Evolutionary conservation across 2,888 invertebrate species (phyloP), one percentile per base, ranked within the genome.

Genomic region (Agelastica alni): DNA sequence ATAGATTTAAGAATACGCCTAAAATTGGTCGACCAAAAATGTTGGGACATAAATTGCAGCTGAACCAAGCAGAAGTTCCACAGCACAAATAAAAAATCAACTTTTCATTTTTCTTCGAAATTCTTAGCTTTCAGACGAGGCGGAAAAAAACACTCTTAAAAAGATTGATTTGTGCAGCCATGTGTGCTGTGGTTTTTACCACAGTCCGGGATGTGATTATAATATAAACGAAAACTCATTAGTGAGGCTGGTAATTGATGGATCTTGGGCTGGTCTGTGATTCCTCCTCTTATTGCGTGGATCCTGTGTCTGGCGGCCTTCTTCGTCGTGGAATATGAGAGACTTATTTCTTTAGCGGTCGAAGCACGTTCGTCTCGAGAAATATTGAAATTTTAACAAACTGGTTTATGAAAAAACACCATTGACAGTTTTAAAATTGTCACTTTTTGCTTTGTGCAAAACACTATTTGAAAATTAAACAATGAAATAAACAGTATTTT

Each of bases 171-270:
- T 53, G 46, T 47, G 32, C 42, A 41, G 43, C 37, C 37, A 39
- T 17, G 44, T 34, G 16, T 34, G 16, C 14, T 14, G 14, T 34
- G 16, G 34, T 39, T 44, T 45, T 45, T 52, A 37, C 39, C 14
- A 6, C 34, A 34, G 16, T 14, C 34, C 16, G 14, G 37, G 53
- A 56, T 53, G 59, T 47, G 49, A 51, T 58, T 55, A 58, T 55
- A 59, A 47, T 68, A 69, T 68, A 66, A 69, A 67, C 68, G 66
- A 69, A 68, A 70, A 69, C 70, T 70, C 70, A 70, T 70, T 70
- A 70, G 69, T 62, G 64, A 53, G 64, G 55, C 63, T 62, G 63
- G 65, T 69, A 70, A 69, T 69, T 70, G 70, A 70, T 69, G 69
- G 68, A 66, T 59, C 64, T 62, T 56, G 65, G 63, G 34, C n/a